These are phyloP conservation scores for mouse (Mus musculus) DNA, from an alignment of 2,113 vertebrate species.

Conservation along the genomic window GRCm39 chrX:102773501-102774000, in stretches of 20 bases:
- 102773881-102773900: too few relatives aligned
- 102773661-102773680: not conserved
- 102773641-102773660: not conserved
- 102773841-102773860: conserved; percentile 5
- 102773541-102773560: not conserved
- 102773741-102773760: not conserved
- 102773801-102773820: not conserved
- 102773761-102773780: conserved; percentile 31
- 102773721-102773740: not conserved
- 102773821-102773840: not conserved
- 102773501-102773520: not conserved
- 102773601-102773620: not conserved
- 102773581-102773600: not conserved
- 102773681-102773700: not conserved
- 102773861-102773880: not conserved
- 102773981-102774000: too few relatives aligned
- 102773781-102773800: not conserved
- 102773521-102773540: not conserved
- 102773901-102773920: too few relatives aligned
- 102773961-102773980: too few relatives aligned
- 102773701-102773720: conserved; percentile 40
- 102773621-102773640: not conserved
- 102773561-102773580: not conserved
- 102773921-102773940: too few relatives aligned
- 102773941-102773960: too few relatives aligned